Evolutionary conservation across 1,140 invertebrate species (phyloP), one percentile per base, ranked within the genome.

Genomic region (Archivesica marissinica): DNA sequence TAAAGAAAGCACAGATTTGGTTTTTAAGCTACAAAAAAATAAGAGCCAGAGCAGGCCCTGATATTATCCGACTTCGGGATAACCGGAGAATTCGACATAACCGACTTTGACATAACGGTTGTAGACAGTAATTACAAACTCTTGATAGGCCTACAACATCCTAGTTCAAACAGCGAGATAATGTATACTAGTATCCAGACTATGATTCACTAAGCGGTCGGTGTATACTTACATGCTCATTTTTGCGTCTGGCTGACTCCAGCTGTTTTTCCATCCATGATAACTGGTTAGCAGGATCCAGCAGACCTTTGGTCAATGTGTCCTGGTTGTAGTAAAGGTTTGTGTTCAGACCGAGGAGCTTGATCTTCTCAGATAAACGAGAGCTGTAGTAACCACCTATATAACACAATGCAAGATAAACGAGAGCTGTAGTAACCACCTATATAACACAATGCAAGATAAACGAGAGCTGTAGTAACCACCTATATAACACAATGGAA

Each of bases 341-440:
- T 2, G 93, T 94, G 87, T 94, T 94, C 39, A 94, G 88, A 30
- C 90, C 88, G 3, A 93, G 61, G 11, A 94, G 61, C 75, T 84
- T 70, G 23, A 91, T 77, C 9, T 86, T 85, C 74, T 79, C 30
- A 6, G 64, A 78, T 39, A 87, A 75, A 7, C 50, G 25, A 25
- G 52, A 54, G 33, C 72, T 87, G 81, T 91, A 92, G 66, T 91
- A 92, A 9, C 91, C 91, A 85, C 89, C 91, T 91, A 50, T 77
- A 72, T 50, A 47, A n/a, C n/a, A n/a, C n/a, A n/a, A n/a, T n/a
- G n/a, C n/a, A n/a, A 6, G 64, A 78, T 39, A 87, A 75, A 7
- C 50, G 25, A 25, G 52, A 54, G 33, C 72, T 87, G 81, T 91
- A 92, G 66, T 91, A 92, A 9, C 91, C 91, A 85, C 89, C 91